Percentiles rank a stretch among this genome's conserved stretches.
These are phyloP conservation scores for Galaxias olidus DNA, from an alignment of 2,797 vertebrate genomes.

Conservation along the genomic window DNA sequence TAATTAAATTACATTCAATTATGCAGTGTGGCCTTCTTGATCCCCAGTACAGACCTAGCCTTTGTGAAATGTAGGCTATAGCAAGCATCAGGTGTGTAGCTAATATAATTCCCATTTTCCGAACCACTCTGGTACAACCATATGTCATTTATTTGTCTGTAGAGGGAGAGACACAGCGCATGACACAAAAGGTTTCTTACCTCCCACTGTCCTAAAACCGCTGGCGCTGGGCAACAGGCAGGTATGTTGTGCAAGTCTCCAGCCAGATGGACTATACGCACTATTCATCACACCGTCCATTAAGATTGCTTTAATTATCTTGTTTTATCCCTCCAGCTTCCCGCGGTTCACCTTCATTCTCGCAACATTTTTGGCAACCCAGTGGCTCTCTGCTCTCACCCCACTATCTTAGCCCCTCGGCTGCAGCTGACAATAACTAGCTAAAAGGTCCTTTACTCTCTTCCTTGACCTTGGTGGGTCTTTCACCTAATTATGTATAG, in stretches of 20 bases:
- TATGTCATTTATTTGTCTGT: slow-evolving; percentile 12
- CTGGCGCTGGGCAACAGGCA: slow-evolving; percentile 46
- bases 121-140: too few species aligned
- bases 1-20: too few species aligned
- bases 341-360: slow-evolving; percentile 37
- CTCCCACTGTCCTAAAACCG: slow-evolving; percentile 22
- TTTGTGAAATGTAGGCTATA: too few species aligned
- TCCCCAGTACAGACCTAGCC: too few species aligned
- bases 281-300: slow-evolving; percentile 73
- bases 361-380: slow-evolving; percentile 22
- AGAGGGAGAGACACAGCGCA: slow-evolving; percentile 18
- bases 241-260: slow-evolving; percentile 53
- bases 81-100: too few species aligned
- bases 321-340: slow-evolving; percentile 62
- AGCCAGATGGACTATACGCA: slow-evolving; percentile 60
- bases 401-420: slow-evolving; percentile 24
- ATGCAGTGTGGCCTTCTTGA: too few species aligned
- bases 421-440: slow-evolving; percentile 13
- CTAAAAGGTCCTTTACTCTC: slow-evolving; percentile 6
- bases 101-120: too few species aligned
- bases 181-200: slow-evolving; percentile 25
- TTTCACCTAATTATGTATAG: slow-evolving; percentile 15
- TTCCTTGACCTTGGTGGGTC: slow-evolving; percentile 17
- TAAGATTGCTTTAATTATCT: slow-evolving; percentile 52
- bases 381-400: slow-evolving; percentile 38